Conservation (phyloP, 2,113 vertebrate species). For the Ornithorhynchus anatinus region DNA sequence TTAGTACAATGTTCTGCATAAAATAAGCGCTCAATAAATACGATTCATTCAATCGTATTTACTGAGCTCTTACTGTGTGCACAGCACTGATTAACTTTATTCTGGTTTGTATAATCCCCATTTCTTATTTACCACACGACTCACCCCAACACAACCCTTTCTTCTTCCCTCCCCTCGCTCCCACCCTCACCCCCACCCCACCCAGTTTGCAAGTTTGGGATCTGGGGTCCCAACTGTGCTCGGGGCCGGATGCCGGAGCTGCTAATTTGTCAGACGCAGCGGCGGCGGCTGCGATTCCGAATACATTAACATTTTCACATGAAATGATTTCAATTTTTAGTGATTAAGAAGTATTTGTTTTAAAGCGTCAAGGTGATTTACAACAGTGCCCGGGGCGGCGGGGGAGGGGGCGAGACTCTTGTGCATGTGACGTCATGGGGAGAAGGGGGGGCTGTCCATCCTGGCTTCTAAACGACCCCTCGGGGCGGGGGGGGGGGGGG, state of each 20-base stretch:
- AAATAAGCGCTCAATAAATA: no score
- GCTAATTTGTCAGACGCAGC: conserved; percentile 64
- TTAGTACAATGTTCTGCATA: no score
- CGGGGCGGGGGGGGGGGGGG: neutral
- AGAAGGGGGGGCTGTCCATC: neutral
- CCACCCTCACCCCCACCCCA: neutral
- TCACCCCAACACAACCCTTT: neutral
- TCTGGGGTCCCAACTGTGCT: conserved; percentile 29
- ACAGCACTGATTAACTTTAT: no score
- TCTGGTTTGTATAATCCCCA: no score
- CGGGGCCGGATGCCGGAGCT: conserved; percentile 31
- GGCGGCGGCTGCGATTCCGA: conserved; percentile 53
- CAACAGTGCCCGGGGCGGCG: neutral
- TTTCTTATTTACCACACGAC: no score
- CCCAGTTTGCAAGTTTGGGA: neutral
- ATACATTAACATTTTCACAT: conserved; percentile 71
- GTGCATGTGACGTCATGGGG: neutral
- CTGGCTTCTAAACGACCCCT: neutral
- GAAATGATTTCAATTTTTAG: conserved; percentile 67
- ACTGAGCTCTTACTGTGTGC: no score
- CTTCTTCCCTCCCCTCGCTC: neutral
- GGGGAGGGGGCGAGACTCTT: neutral
- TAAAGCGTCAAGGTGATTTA: conserved; percentile 55
- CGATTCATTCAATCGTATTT: no score
- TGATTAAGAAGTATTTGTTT: conserved; percentile 71